Evolutionary conservation across 2,888 invertebrate species (phyloP), one percentile per base, ranked within the genome.

Genomic region (Noctua janthe): DNA sequence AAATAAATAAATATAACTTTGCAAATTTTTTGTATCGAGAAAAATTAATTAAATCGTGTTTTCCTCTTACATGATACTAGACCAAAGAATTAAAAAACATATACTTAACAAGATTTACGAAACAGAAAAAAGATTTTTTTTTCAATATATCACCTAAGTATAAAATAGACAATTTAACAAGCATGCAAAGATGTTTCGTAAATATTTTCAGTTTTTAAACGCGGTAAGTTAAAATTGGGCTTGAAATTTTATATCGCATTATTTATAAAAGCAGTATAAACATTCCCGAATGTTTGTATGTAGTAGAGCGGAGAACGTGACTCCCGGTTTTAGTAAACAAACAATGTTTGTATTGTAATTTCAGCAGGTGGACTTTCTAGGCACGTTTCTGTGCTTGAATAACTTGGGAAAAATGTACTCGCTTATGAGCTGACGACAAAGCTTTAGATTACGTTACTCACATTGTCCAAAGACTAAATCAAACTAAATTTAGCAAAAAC

Each of bases 301-400:
- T 88, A 86, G 86, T 89, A 84, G 87, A 86, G 86, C 80, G 78
- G 84, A 77, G 90, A 91, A 94, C 92, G 93, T 92, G 92, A 91
- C 91, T 92, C 86, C 86, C 81, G 83, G 87, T 89, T 90, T 92
- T 80, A 87, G 91, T 90, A 91, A 90, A 91, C 91, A 91, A 90
- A 91, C 86, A 88, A 84, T 91, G 89, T 92, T 91, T 91, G 91
- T 87, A 91, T 89, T 92, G 90, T 90, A 92, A 92, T 90, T 92
- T 91, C 89, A 92, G 91, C 90, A 91, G 89, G 91, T 93, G 92
- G 89, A 90, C 84, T 91, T 92, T 91, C 90, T 90, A 90, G 84
- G 90, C 92, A 93, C 91, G 92, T 91, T 90, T 85, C 84, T 83
- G 81, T 81, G 84, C 76, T 87, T 81, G 80, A 78, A 89, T 87